Evolutionary conservation across 2,797 vertebrate genomes (phyloP).

Genomic region (Sternotherus odoratus): DNA sequence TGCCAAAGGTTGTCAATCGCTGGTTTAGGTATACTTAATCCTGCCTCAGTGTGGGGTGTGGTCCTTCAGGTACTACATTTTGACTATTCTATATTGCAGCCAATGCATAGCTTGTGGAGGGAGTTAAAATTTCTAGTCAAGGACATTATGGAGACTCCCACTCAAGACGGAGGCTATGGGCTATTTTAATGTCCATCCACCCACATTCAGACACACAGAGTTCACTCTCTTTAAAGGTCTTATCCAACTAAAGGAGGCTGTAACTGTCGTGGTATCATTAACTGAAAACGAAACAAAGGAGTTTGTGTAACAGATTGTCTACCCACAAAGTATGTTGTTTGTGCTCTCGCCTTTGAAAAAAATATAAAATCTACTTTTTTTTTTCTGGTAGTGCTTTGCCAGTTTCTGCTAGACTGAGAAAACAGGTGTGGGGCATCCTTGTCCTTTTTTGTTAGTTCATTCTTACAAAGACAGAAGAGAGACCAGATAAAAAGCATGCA

Average conservation of each 20-base stretch:
- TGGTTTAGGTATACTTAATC: too few relatives aligned
- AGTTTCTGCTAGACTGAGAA: neutral
- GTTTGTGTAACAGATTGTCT: neutral
- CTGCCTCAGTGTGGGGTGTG: too few relatives aligned
- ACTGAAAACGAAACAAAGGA: neutral
- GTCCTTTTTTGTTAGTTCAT: constrained; percentile 15
- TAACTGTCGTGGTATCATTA: neutral
- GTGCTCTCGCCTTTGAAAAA: neutral
- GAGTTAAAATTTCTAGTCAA: neutral
- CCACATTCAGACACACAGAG: too few relatives aligned
- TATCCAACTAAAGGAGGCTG: neutral
- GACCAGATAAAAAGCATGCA: constrained; percentile 29
- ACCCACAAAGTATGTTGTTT: neutral
- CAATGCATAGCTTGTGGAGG: neutral
- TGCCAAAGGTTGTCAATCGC: too few relatives aligned
- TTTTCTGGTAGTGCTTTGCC: neutral
- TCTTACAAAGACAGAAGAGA: constrained; percentile 40
- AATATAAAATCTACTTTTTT: neutral
- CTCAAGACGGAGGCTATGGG: too few relatives aligned
- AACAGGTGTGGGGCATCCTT: neutral
- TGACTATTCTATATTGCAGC: too few relatives aligned
- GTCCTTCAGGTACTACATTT: too few relatives aligned
- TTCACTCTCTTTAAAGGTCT: too few relatives aligned
- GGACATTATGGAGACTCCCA: neutral
- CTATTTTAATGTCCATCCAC: too few relatives aligned